Percentiles rank a stretch among this genome's conserved stretches.
These are phyloP conservation scores for Ophonus ardosiacus DNA, from an alignment of 2,888 invertebrate species.

Conservation along the genomic window DNA sequence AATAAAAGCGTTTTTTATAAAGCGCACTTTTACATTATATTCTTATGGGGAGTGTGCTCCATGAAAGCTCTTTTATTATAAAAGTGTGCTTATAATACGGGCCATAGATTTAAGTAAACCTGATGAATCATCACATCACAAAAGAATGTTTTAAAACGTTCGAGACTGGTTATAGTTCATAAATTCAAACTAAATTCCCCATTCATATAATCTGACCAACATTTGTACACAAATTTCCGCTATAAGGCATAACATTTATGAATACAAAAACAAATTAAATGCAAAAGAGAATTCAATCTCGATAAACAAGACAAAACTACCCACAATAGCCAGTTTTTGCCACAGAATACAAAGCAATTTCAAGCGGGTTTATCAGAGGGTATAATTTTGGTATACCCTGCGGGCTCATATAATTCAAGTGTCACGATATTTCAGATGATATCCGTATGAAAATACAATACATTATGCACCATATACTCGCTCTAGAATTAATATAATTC, in stretches of 20 bases:
- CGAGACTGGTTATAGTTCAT: background rate
- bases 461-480: background rate
- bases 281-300: constrained; percentile 8
- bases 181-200: background rate
- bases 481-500: constrained; percentile 19
- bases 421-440: constrained; percentile 34
- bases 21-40: no score
- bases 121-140: no score
- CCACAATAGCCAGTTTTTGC: constrained; percentile 34
- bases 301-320: constrained; percentile 41
- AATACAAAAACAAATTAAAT: constrained; percentile 29
- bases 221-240: background rate
- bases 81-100: no score
- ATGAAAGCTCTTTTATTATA: no score
- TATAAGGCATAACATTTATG: background rate
- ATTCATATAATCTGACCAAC: background rate
- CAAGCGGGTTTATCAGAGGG: constrained; percentile 13
- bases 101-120: no score
- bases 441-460: constrained; percentile 30
- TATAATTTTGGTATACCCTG: constrained; percentile 38
- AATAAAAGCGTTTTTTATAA: no score
- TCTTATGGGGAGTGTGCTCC: no score
- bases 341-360: constrained; percentile 34
- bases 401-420: constrained; percentile 36
- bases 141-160: no score